A percentile compares a stretch with the other conserved stretches of the same genome.
Evolutionary conservation across 2,888 invertebrate species (phyloP).

Genomic region (Caenorhabditis angaria): DNA sequence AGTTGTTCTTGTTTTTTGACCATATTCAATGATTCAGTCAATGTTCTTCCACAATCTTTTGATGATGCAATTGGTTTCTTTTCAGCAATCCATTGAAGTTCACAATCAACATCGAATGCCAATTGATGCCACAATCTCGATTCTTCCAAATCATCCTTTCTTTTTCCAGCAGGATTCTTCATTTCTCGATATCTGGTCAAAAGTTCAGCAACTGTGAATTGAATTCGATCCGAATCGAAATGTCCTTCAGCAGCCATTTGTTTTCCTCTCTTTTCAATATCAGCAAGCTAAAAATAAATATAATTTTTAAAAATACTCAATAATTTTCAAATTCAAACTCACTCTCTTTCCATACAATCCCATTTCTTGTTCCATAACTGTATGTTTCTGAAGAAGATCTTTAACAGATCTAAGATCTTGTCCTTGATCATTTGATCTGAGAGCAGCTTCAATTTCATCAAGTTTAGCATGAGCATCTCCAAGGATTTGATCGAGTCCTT

Average conservation of each 20-base stretch:
- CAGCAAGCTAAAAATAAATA: slow-evolving; percentile 74
- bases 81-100: slow-evolving; percentile 93
- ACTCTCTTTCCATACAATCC: slow-evolving; percentile 81
- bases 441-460: slow-evolving; percentile 83
- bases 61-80: slow-evolving; percentile 83
- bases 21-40: slow-evolving; percentile 89
- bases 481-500: slow-evolving; percentile 78
- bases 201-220: slow-evolving; percentile 40
- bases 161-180: slow-evolving; percentile 80
- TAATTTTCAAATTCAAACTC: slow-evolving; percentile 70
- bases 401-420: slow-evolving; percentile 90
- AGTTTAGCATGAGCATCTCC: slow-evolving; percentile 89
- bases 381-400: slow-evolving; percentile 80
- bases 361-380: slow-evolving; percentile 84
- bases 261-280: slow-evolving; percentile 75
- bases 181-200: slow-evolving; percentile 73
- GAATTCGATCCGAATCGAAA: slow-evolving; percentile 88
- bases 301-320: not conserved
- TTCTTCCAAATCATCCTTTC: slow-evolving; percentile 85
- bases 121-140: slow-evolving; percentile 91
- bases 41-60: slow-evolving; percentile 81
- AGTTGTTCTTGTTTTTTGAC: slow-evolving; percentile 90
- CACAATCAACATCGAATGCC: slow-evolving; percentile 88
- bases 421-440: slow-evolving; percentile 80
- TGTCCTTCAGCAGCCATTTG: slow-evolving; percentile 92